Evolutionary conservation across 2,797 vertebrate genomes (phyloP).

Genomic region (Potorous gilbertii): DNA sequence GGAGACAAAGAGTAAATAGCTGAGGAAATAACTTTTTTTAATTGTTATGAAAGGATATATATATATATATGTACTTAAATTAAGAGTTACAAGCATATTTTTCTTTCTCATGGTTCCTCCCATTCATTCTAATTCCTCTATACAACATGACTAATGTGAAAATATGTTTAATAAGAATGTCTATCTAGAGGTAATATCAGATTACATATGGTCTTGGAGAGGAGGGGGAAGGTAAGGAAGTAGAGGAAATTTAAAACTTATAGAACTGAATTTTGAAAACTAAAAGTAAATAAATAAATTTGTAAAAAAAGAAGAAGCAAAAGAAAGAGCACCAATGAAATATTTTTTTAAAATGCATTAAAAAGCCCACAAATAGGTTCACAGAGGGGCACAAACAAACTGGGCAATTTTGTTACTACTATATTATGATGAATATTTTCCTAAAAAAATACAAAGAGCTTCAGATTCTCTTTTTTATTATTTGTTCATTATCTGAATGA

Average conservation of each 20-base stretch:
- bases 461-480: neutral
- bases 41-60: neutral
- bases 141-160: too few relatives aligned
- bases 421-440: neutral
- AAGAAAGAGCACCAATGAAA: neutral
- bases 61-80: neutral
- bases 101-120: too few relatives aligned
- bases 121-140: too few relatives aligned
- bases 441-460: neutral
- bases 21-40: neutral
- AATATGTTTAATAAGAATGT: too few relatives aligned
- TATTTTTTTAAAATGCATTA: neutral
- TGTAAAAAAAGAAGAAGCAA: neutral
- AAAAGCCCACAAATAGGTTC: neutral
- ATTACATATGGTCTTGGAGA: too few relatives aligned
- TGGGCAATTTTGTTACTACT: neutral
- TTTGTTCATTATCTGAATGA: neutral
- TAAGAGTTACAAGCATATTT: neutral
- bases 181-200: too few relatives aligned
- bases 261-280: too few relatives aligned
- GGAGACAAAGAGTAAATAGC: neutral
- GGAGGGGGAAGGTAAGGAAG: too few relatives aligned
- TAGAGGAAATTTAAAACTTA: too few relatives aligned
- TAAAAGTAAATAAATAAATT: too few relatives aligned
- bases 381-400: neutral